Evolutionary conservation across 2,888 invertebrate species (phyloP), one percentile per base, ranked within the genome.

Genomic region (Argyresthia albistria): DNA sequence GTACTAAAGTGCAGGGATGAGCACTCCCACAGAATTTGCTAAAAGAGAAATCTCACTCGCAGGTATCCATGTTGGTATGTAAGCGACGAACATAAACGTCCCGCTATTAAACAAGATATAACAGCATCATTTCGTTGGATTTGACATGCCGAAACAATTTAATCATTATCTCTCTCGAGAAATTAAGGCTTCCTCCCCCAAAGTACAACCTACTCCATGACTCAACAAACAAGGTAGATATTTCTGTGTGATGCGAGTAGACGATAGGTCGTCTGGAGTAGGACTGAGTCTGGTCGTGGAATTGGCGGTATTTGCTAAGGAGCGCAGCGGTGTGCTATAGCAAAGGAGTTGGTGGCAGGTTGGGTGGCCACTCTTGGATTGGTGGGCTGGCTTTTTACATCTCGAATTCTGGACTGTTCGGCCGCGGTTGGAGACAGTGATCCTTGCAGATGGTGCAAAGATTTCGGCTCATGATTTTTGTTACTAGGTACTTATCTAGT

Each of bases 91-190:
- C 70, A 73, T 76, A 80, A 77, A 67, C 69, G 70, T 64, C 75
- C 76, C 66, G 72, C 80, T 76, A 80, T 84, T 82, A 80, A 84
- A 83, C 80, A 81, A 84, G 80, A 82, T 84, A 82, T 86, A 84
- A 87, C 84, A 83, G 83, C 80, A 87, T 87, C 82, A 86, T 87
- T 86, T 84, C 76, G 79, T 87, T 82, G 86, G 83, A 84, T 86
- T 83, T 81, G 80, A 86, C 81, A 87, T 82, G 78, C 87, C 87
- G 83, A 83, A 86, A 83, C 83, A 83, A 86, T 86, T 86, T 84
- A 81, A 87, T 83, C 80, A 87, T 84, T 86, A 87, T 77, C 75
- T 80, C 76, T 55, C 71, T 67, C 57, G 66, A 76, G 74, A 82
- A 86, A 81, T 81, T 79, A 75, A 70, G 60, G 55, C 46, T 46